These are phyloP conservation scores for Serinus canaria DNA, from an alignment of 2,113 vertebrate genomes.

Conservation along the genomic window DNA sequence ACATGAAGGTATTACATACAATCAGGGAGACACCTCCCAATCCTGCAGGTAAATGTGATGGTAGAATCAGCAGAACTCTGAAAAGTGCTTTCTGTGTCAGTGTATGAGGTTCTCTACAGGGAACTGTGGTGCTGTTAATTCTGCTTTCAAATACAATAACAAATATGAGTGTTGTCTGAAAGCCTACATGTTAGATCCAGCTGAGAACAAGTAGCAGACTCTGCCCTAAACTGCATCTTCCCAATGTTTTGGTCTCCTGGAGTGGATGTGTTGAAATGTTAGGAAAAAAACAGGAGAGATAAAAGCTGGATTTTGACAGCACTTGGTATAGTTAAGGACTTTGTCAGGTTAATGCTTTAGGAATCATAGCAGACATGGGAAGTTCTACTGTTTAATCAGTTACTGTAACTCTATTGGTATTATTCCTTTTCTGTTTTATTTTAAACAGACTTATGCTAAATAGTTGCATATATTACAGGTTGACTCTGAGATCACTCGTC, in stretches of 20 bases:
- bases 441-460: not conserved
- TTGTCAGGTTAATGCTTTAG: not conserved
- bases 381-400: not conserved
- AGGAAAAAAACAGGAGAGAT: not conserved
- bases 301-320: not conserved
- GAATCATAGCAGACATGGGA: not conserved
- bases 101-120: not conserved
- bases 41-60: constrained; percentile 80
- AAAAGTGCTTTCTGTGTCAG: not conserved
- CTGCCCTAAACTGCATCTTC: not conserved
- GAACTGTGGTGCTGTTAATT: not conserved
- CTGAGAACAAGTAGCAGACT: not conserved
- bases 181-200: not conserved
- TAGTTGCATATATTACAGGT: not conserved
- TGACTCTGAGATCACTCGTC: not conserved
- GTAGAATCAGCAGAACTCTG: not conserved
- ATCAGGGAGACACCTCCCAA: constrained; percentile 98
- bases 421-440: not conserved
- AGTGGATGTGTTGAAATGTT: not conserved
- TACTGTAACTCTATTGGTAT: not conserved
- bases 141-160: not conserved
- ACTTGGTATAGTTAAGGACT: not conserved
- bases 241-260: not conserved
- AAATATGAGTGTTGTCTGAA: not conserved
- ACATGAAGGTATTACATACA: constrained; percentile 99